Base-by-base conservation (phyloP, 2,797 vertebrate species). In the Gymnothorax reevesii region DNA sequence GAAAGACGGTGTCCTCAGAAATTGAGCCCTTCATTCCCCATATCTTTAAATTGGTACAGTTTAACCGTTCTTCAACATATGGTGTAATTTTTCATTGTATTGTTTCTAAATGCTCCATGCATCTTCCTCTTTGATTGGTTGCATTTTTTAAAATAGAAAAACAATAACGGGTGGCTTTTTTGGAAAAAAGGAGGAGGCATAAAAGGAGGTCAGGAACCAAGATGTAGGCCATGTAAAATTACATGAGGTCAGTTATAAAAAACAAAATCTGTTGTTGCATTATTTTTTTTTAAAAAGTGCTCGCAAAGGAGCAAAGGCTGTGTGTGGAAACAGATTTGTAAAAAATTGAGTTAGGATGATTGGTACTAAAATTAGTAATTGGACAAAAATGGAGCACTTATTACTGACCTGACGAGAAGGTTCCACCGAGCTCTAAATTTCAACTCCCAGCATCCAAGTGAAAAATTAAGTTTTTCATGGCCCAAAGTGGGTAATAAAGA, bases 221-320 rank as follows among this genome's bases (percentile, higher is more conserved):
- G 66, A 85, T 85, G 84, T 88, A 89, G 91, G 88, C 91, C 89
- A 71, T 92, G 93, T 90, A 83, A 86, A 88, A 88, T 88, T 88
- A 86, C 73, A 84, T 64, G 42, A 87, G 42, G 52, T 66, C 49
- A 22, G 10, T 66, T 59, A 42, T 80, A 17, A 42, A 62, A 80
- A 62, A 60, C 12, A 33, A 82, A 60, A 62, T 15, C 20, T 20
- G 25, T n/a, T 17, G 15, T 27, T 42, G 33, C 33, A 42, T 42
- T 42, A 42, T 42, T 42, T 42, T 7, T 10, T 49, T 3, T 52
- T 73, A 69, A 15, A 69, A 15, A 54, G 57, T 12, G 27, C 27
- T 27, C 71, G 25, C 60, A 83, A 10, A 49, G 25, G 57, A 20
- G 20, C 8, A 17, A 77, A 42, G 59, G 9, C 33, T 25, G 57